A percentile compares a stretch with the other conserved stretches of the same genome.
Conservation (phyloP, 2,797 vertebrate species). For the Propithecus perrieri region DNA sequence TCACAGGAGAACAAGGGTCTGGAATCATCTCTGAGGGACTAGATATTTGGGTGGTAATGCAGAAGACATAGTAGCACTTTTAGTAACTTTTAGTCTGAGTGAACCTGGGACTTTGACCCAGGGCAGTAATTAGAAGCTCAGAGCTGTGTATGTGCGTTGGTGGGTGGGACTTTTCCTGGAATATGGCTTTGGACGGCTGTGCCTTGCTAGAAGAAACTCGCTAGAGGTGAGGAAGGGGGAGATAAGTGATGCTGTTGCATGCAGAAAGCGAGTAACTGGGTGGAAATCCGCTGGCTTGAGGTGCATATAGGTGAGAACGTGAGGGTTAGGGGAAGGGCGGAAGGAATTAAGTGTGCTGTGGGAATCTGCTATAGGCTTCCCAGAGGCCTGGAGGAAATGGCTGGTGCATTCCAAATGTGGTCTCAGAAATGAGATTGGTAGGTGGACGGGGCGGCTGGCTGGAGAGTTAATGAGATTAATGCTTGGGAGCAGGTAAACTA, state of each 20-base stretch:
- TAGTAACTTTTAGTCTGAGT: background rate
- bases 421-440: background rate
- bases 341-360: background rate
- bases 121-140: background rate
- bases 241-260: background rate
- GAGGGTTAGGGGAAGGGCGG: background rate
- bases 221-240: background rate
- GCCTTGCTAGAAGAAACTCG: background rate
- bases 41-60: background rate
- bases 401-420: background rate
- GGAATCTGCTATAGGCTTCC: background rate
- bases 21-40: background rate
- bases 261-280: background rate
- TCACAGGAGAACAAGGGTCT: background rate
- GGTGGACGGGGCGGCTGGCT: background rate
- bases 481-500: background rate
- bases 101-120: conserved; percentile 72
- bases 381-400: background rate
- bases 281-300: background rate
- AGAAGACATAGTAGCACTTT: conserved; percentile 9
- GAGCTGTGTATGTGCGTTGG: background rate
- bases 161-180: conserved; percentile 62
- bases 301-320: background rate
- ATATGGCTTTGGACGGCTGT: background rate
- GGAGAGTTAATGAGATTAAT: background rate